phyloP scores from a whole-genome alignment of 92 coral and sea anemone genomes.

The Zoanthus sansibaricus region DNA sequence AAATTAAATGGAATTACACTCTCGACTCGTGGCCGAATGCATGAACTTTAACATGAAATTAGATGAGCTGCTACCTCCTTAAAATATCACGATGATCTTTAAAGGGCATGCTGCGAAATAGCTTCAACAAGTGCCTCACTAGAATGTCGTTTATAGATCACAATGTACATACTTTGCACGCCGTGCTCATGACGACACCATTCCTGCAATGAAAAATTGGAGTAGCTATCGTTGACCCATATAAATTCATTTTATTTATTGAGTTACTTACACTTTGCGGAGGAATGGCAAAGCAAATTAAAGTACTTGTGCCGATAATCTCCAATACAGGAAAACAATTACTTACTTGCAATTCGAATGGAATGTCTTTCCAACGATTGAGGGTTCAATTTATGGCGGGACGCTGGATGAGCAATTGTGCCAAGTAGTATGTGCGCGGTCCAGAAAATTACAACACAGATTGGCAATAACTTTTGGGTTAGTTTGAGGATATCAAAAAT shows the following conservation, averaged over 20 bases:
- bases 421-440: background rate
- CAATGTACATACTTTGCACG: constrained; percentile 31
- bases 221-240: background rate
- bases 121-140: background rate
- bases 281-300: constrained; percentile 42
- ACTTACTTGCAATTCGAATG: constrained; percentile 34
- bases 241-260: constrained; percentile 14
- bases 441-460: background rate
- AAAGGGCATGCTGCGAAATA: background rate
- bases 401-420: constrained; percentile 4
- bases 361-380: constrained; percentile 31
- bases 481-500: constrained; percentile 9
- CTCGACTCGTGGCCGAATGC: background rate
- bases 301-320: constrained; percentile 35
- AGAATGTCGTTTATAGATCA: constrained; percentile 13
- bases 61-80: background rate
- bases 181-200: constrained; percentile 40
- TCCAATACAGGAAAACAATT: constrained; percentile 48
- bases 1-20: background rate
- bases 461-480: background rate
- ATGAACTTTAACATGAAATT: background rate
- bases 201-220: constrained; percentile 31
- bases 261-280: constrained; percentile 36
- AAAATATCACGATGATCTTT: background rate
- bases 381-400: constrained; percentile 39